phyloP scores from a whole-genome alignment of 1,140 invertebrate species.

The Diabrotica virgifera region DNA sequence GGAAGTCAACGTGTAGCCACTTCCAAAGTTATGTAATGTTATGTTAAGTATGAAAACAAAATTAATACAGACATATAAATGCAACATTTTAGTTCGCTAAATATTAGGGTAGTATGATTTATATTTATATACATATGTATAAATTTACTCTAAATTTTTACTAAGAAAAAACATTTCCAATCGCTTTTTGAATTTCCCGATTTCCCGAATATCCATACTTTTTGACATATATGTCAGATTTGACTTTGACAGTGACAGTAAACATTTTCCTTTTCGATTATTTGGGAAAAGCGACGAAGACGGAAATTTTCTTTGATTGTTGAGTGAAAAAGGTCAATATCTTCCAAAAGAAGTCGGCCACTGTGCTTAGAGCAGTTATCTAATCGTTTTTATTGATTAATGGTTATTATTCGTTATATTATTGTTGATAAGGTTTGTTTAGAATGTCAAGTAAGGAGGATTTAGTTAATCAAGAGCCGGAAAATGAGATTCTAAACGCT shows the following conservation, averaged over 20 bases:
- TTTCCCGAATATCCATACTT: no score
- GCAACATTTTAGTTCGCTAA: no score
- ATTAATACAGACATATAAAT: no score
- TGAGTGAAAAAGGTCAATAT: neutral
- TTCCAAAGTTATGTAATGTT: no score
- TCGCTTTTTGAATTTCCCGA: no score
- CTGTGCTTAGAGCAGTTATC: neutral
- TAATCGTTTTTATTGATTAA: constrained; percentile 10
- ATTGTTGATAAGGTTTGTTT: constrained; percentile 5
- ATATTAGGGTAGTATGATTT: no score
- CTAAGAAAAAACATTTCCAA: no score
- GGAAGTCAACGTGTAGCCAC: no score
- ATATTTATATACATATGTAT: no score
- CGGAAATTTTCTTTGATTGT: neutral
- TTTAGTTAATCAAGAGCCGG: constrained; percentile 24
- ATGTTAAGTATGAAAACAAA: no score
- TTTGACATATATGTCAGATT: neutral
- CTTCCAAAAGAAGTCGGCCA: no score
- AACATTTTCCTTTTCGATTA: neutral
- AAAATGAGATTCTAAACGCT: constrained; percentile 13
- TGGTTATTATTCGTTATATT: neutral
- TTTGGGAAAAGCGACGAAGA: neutral
- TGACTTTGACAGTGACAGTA: neutral
- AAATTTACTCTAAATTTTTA: no score
- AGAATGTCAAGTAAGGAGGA: constrained; percentile 30